Percentiles rank a stretch among this genome's conserved stretches.
Evolutionary conservation across 2,888 invertebrate genomes (phyloP).

Genomic region (Priocnemis perturbator): DNA sequence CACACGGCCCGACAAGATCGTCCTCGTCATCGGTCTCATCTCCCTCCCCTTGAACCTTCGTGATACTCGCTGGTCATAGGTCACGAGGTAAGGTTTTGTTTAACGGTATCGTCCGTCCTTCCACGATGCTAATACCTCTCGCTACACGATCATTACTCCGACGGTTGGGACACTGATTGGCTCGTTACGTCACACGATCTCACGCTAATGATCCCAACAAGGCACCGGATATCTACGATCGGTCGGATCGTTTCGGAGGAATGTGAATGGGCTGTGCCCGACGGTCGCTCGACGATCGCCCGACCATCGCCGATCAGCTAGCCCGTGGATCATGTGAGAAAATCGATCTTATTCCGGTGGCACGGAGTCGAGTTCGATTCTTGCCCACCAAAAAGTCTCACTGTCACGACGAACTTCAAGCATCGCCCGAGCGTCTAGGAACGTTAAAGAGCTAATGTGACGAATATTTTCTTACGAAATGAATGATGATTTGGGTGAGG

Average conservation of each 20-base stretch:
- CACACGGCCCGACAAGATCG: constrained; percentile 47
- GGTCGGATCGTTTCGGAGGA: constrained; percentile 58
- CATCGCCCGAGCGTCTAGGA: background rate
- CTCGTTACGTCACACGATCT: constrained; percentile 73
- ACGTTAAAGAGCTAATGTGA: background rate
- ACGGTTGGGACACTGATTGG: constrained; percentile 67
- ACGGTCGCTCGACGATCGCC: background rate
- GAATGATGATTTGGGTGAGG: too few relatives aligned
- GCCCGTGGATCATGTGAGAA: constrained; percentile 45
- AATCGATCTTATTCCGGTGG: constrained; percentile 43
- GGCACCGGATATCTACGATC: constrained; percentile 69
- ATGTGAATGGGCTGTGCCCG: constrained; percentile 51
- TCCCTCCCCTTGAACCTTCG: constrained; percentile 2
- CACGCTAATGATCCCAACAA: constrained; percentile 72
- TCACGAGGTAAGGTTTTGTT: constrained; percentile 71
- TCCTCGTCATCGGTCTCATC: constrained; percentile 53
- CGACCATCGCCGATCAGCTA: background rate
- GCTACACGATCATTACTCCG: constrained; percentile 68
- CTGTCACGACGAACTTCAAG: background rate
- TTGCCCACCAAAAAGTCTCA: background rate
- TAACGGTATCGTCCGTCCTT: constrained; percentile 69
- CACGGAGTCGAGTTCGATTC: constrained; percentile 25
- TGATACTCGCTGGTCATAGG: constrained; percentile 57
- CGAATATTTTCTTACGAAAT: background rate
- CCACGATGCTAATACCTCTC: constrained; percentile 69